Conservation (phyloP, 2,797 vertebrate genomes). For the Enteromius trimaculatus region DNA sequence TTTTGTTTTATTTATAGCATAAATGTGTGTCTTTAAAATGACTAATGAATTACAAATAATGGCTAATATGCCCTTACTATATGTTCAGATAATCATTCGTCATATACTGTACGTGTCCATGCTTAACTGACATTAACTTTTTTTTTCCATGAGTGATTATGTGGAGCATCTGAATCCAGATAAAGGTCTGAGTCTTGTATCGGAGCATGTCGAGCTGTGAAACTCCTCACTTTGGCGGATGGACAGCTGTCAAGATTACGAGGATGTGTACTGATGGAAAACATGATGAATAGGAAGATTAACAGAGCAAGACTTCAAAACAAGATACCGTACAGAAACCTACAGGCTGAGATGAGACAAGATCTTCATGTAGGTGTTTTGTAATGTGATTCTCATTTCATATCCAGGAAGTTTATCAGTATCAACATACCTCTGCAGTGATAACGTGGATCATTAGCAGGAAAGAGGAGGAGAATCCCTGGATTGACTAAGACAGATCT, state of each 20-base stretch:
- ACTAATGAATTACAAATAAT: not conserved
- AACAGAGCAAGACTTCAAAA: constrained; percentile 67
- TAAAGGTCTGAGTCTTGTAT: constrained; percentile 56
- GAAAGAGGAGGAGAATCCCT: constrained; percentile 46
- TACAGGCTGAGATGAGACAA: constrained; percentile 16
- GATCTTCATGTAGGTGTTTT: constrained; percentile 35
- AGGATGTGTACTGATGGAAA: constrained; percentile 72
- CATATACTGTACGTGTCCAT: no score
- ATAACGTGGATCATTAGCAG: constrained; percentile 35
- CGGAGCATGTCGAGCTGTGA: constrained; percentile 72
- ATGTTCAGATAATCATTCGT: not conserved
- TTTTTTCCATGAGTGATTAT: constrained; percentile 58
- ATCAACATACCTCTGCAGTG: constrained; percentile 42
- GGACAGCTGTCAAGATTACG: constrained; percentile 72
- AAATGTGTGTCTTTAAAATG: no score
- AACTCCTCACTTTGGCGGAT: constrained; percentile 76
- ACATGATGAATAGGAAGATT: constrained; percentile 55
- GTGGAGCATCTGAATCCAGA: constrained; percentile 68
- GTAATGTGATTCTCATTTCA: constrained; percentile 33
- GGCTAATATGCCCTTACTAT: not conserved
- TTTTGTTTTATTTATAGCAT: no score
- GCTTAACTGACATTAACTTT: not conserved
- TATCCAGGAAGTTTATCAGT: constrained; percentile 52
- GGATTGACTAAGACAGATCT: constrained; percentile 36
- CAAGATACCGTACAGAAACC: constrained; percentile 65